Conservation (phyloP, 64 coral and sea anemone species). For the Astreopora myriophthalma region DNA sequence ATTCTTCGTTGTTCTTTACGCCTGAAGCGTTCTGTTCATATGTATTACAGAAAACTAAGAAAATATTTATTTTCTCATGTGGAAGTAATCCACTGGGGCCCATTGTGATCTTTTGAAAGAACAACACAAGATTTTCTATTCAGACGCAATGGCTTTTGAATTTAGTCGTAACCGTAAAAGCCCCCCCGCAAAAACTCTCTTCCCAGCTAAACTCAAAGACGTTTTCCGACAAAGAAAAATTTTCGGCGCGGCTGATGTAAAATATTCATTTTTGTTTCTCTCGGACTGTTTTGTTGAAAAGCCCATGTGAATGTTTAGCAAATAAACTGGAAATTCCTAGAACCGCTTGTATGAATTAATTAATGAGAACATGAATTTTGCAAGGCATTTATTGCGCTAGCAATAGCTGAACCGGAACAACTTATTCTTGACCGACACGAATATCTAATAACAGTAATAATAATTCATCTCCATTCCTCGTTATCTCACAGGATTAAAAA, state of each 20-base stretch:
- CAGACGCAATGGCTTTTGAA: slow-evolving; percentile 19
- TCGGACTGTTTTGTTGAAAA: background rate
- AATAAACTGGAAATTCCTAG: background rate
- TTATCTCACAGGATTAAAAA: too few relatives aligned
- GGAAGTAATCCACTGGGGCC: background rate
- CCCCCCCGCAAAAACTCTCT: background rate
- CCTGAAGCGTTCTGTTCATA: background rate
- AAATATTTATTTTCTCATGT: background rate
- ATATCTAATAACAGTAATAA: too few relatives aligned
- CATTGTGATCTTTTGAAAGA: slow-evolving; percentile 24
- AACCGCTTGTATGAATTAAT: background rate
- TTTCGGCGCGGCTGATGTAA: background rate
- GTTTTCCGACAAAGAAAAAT: background rate
- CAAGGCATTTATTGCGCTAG: background rate
- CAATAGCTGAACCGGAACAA: background rate
- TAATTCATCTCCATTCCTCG: too few relatives aligned
- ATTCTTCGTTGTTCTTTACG: background rate
- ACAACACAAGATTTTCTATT: background rate
- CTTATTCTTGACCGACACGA: background rate
- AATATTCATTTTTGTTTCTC: background rate
- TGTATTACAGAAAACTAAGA: background rate
- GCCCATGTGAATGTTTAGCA: background rate
- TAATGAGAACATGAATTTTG: background rate
- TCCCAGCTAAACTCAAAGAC: background rate
- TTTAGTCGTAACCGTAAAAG: background rate